Base-by-base conservation (phyloP, 92 coral and sea anemone genomes). In the Porites lobata region DNA sequence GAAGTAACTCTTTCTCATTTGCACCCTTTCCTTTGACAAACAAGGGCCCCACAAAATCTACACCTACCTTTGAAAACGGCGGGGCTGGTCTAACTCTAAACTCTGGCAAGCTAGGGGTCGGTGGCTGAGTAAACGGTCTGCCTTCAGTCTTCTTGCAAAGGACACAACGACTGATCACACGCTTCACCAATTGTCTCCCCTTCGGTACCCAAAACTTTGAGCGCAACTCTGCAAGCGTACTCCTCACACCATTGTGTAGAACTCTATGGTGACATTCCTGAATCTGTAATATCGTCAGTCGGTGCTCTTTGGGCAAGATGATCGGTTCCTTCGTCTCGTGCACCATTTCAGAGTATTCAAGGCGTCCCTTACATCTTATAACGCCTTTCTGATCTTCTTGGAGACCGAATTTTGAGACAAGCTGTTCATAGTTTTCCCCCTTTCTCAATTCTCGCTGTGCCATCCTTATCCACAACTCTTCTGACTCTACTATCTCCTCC, bases 161-260 rank as follows among this genome's bases (percentile, higher is more conserved):
- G 4, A 76, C 82, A 77, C 93, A 90, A 14, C 56, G 63, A 64
- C 43, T 68, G 56, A 84, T 13, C 26, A 90, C 53, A 24, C 24
- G 75, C 79, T 85, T 90, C n/a, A 90, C 93, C 29, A 47, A 7
- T 67, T 90, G 93, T 73, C 90, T 90, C 22, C 86, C 90, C 75
- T 72, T 90, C 65, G 93, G 92, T 12, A 89, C 81, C 92, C 92
- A 89, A 47, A 51, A 89, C 75, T 85, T 69, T 14, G 92, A 85
- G 22, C 92, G 47, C 12, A 89, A 20, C 57, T 85, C 85, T 0
- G 90, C 92, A 17, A 89, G 85, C 32, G 92, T 89, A 1, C 80
- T 83, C 20, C 90, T 65, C 29, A 89, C 61, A 20, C 92, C 92
- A 32, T 74, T 76, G 67, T 89, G 92, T 7, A 63, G 85, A 6